Base-by-base conservation (phyloP, 2,797 vertebrate genomes). In the Odontamblyopus rebecca region DNA sequence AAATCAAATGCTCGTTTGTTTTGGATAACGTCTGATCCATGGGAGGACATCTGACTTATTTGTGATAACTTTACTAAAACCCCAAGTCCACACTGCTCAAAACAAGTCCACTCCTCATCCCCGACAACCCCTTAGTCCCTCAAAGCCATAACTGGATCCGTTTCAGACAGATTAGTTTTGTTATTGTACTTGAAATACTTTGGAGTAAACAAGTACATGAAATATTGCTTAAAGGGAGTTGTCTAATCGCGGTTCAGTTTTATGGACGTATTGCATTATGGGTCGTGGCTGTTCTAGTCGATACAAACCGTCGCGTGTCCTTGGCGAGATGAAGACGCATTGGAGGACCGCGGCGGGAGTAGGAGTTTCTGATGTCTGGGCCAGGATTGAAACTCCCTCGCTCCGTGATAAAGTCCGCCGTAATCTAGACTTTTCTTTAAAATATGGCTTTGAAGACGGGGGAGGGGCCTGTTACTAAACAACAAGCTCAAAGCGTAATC, bases 401-500 rank as follows among this genome's bases (percentile, higher is more conserved):
- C 88, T 88, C 88, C 87, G 87, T 64, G 85, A 90, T 90, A 92
- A 93, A 92, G 90, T 89, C 89, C 82, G 82, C 85, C 76, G 81
- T 92, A 90, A 91, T 92, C 89, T 91, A 83, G 84, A 86, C 87
- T 88, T 92, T 90, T 83, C 89, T 90, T 91, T 90, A 90, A 91
- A 90, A 93, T 88, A 91, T 89, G 75, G 85, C n/a, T 78, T 92
- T 85, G 85, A 89, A 90, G 88, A 85, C 83, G 61, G 48, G 54
- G 41, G 62, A 70, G 51, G 15, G 30, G 38, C 26, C 70, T 67
- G 44, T 62, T 63, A 74, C 78, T 48, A 78, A 77, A 87, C 83
- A 87, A 85, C 85, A 82, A 87, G 90, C 91, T 92, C 92, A 94
- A 93, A 93, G 92, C 86, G 79, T 94, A 94, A 95, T 94, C 93